Percentiles rank a stretch among this genome's conserved stretches.
These are phyloP conservation scores for Amblyjoppa proteus DNA, from an alignment of 2,888 invertebrate species.

Conservation along the genomic window DNA sequence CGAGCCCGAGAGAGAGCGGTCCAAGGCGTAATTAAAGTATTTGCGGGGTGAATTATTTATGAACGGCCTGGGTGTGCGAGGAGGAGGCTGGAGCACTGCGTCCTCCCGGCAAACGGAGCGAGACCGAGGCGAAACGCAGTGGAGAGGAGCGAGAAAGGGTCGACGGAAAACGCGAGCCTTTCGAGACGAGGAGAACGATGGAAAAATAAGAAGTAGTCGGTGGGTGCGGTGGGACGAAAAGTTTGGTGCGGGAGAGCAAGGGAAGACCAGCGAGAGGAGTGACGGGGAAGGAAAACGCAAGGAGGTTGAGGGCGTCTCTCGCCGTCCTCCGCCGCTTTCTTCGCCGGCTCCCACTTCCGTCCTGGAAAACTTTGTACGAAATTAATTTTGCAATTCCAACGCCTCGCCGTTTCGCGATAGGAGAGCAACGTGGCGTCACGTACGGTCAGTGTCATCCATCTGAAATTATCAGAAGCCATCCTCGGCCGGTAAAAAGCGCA, in stretches of 20 bases:
- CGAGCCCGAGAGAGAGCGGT: slow-evolving; percentile 42
- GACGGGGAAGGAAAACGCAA: too few species aligned
- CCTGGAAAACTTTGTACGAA: slow-evolving; percentile 74
- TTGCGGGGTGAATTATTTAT: slow-evolving; percentile 79
- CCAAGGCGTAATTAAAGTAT: slow-evolving; percentile 78
- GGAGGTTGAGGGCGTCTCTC: slow-evolving; percentile 43
- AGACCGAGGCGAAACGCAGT: not conserved
- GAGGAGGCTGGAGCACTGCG: slow-evolving; percentile 42
- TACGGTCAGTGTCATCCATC: slow-evolving; percentile 19
- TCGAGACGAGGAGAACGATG: not conserved
- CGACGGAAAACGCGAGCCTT: not conserved
- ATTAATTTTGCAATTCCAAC: slow-evolving; percentile 81
- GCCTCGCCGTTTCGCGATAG: slow-evolving; percentile 59
- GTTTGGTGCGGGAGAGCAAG: slow-evolving; percentile 41
- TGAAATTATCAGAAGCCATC: slow-evolving; percentile 30
- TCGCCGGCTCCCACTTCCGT: slow-evolving; percentile 22
- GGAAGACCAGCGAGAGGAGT: slow-evolving; percentile 24
- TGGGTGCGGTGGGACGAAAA: slow-evolving; percentile 55
- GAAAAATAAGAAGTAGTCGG: slow-evolving; percentile 38
- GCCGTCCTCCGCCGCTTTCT: slow-evolving; percentile 30
- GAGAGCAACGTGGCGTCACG: slow-evolving; percentile 42
- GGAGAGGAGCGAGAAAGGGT: slow-evolving; percentile 7
- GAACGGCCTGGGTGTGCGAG: slow-evolving; percentile 66
- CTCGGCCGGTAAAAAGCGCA: slow-evolving; percentile 51
- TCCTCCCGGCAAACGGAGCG: slow-evolving; percentile 13